Conservation (phyloP, 2,113 vertebrate species). For the Gavia stellata region DNA sequence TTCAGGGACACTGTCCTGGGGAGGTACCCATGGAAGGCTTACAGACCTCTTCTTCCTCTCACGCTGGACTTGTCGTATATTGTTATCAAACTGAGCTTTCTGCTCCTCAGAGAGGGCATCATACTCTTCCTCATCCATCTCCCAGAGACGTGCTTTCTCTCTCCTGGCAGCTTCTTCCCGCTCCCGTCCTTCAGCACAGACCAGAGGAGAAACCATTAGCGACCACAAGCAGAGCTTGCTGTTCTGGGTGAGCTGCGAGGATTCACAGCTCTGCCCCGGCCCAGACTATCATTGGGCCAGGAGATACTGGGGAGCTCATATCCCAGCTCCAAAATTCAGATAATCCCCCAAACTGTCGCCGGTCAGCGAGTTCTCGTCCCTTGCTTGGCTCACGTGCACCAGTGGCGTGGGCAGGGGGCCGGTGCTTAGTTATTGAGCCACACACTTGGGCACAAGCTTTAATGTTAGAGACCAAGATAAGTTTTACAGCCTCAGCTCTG, state of each 20-base stretch:
- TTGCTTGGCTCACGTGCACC: background rate
- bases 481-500: background rate
- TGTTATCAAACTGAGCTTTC: conserved; percentile 54
- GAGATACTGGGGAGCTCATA: background rate
- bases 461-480: background rate
- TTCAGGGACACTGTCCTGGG: background rate
- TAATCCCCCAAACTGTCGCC: background rate
- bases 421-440: background rate
- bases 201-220: background rate
- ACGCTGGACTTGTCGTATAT: conserved; percentile 29
- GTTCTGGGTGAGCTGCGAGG: background rate
- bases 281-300: background rate
- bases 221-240: background rate
- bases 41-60: conserved; percentile 74
- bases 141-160: conserved; percentile 61
- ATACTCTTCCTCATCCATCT: conserved; percentile 81
- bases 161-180: conserved; percentile 30
- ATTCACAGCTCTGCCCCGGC: background rate
- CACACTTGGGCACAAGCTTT: background rate
- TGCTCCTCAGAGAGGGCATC: conserved; percentile 75
- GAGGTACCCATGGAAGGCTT: background rate
- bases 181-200: conserved; percentile 55
- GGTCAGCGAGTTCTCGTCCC: rapidly evolving
- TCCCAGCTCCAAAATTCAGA: background rate
- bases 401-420: background rate